Conservation (phyloP, 2,113 vertebrate genomes). For the Salvelinus fontinalis region DNA sequence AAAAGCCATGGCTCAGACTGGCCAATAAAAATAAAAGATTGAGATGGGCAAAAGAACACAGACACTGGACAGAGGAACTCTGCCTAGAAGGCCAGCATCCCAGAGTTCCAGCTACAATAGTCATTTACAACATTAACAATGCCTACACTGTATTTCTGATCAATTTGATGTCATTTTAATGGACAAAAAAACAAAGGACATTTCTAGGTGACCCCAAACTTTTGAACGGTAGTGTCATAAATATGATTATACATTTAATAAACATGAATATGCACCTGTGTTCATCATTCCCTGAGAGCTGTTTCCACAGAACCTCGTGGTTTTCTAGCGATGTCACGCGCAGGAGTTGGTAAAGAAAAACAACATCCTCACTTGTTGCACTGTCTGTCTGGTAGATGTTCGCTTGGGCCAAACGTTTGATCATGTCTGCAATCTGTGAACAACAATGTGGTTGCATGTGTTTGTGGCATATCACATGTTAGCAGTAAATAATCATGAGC, state of each 20-base stretch:
- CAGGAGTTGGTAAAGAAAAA: constrained; percentile 76
- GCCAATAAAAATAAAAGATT: too few relatives aligned
- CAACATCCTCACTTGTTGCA: constrained; percentile 62
- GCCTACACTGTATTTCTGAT: too few relatives aligned
- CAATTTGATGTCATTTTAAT: too few relatives aligned
- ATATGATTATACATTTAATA: not conserved
- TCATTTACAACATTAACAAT: too few relatives aligned
- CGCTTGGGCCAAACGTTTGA: constrained; percentile 73
- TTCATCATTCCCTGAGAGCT: constrained; percentile 55
- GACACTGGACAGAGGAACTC: too few relatives aligned
- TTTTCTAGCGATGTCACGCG: constrained; percentile 45
- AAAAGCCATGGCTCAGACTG: too few relatives aligned
- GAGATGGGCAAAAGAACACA: too few relatives aligned
- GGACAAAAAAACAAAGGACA: too few relatives aligned
- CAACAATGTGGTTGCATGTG: not conserved
- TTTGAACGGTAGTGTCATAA: too few relatives aligned
- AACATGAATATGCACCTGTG: constrained; percentile 57
- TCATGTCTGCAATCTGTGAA: constrained; percentile 72
- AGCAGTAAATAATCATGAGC: not conserved
- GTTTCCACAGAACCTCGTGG: constrained; percentile 72
- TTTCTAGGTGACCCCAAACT: too few relatives aligned
- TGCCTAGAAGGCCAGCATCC: too few relatives aligned
- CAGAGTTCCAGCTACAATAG: too few relatives aligned
- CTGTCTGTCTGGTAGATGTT: constrained; percentile 71
- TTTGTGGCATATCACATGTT: not conserved